A percentile compares a stretch with the other conserved stretches of the same genome.
Evolutionary conservation across 2,888 invertebrate species (phyloP).

Genomic region (Lissonota sp.): DNA sequence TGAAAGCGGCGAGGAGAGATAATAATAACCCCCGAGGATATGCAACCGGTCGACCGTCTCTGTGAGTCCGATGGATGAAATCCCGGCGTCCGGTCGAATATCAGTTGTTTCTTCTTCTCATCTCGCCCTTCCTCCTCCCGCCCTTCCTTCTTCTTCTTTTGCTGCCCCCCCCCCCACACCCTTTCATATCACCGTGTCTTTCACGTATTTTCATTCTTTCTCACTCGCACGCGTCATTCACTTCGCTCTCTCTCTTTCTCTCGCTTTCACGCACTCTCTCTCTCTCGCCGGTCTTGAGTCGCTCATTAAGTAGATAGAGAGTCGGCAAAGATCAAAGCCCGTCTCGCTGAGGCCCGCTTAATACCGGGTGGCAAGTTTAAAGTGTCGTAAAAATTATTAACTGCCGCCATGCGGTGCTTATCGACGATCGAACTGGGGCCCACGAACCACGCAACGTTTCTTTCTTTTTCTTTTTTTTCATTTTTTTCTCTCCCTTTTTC

Average conservation of each 20-base stretch:
- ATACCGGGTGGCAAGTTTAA: slow-evolving; percentile 82
- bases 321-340: slow-evolving; percentile 81
- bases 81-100: slow-evolving; percentile 36
- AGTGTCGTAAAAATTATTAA: slow-evolving; percentile 82
- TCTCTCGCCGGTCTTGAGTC: slow-evolving; percentile 59
- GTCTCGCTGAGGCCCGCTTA: slow-evolving; percentile 79
- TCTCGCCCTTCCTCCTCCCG: slow-evolving; percentile 50
- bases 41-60: slow-evolving; percentile 62
- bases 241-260: slow-evolving; percentile 43
- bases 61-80: slow-evolving; percentile 55
- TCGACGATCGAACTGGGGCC: slow-evolving; percentile 74
- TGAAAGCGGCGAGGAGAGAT: too few species aligned
- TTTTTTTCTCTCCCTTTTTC: slow-evolving; percentile 23
- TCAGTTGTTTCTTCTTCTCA: slow-evolving; percentile 41
- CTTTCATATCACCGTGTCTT: slow-evolving; percentile 2
- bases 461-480: slow-evolving; percentile 40
- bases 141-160: too few species aligned
- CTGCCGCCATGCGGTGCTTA: slow-evolving; percentile 77
- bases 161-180: slow-evolving; percentile 38
- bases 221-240: slow-evolving; percentile 32
- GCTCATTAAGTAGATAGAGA: slow-evolving; percentile 78
- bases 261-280: slow-evolving; percentile 17
- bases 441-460: slow-evolving; percentile 13
- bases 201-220: slow-evolving; percentile 55
- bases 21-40: slow-evolving; percentile 57